Base-by-base conservation (phyloP, 2,888 invertebrate genomes). In the Brachylomia viminalis region DNA sequence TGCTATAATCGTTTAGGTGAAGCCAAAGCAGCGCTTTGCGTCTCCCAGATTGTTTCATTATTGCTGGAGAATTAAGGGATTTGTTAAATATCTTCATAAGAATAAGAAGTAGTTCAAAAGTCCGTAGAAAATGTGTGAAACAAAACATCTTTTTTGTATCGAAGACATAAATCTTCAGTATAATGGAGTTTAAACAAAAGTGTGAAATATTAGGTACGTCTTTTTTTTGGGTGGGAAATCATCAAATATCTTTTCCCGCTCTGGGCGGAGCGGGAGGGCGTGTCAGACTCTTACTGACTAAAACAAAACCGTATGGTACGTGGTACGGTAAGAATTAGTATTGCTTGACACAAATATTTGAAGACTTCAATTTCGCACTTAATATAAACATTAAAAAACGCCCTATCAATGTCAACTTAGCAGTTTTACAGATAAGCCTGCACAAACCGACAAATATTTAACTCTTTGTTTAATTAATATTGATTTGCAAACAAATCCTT, bases 1-100 rank as follows among this genome's bases (percentile, higher is more conserved):
- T 47, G 45, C 23, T 54, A 65, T 49, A 54, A 54, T 6, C 56
- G 13, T 58, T 75, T 49, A 17, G 15, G 15, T 62, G 38, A 62
- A 27, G 56, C 56, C 49, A 49, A 20, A 47, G 8, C 8, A 45
- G 45, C 20, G n/a, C 42, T 11, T 52, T 27, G 20, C 0, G n/a
- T 30, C 66, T 20, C 42, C 20, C 1, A 20, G 38, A 56, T 75
- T 72, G 38, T 47, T 78, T 66, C 17, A 30, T 77, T 66, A 79
- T 75, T 42, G 47, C 62, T 49, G 13, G 17, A 62, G 45, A 49
- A 56, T 58, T 56, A 15, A 52, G 54, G 47, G 27, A 61, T 61
- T 67, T 74, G 45, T 58, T 65, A 65, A 49, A 49, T 73, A 58
- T 65, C 58, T 49, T 42, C 58, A 58, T 75, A 59, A 27, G 0